These are phyloP conservation scores for Cerastis rubricosa DNA, from an alignment of 2,888 invertebrate species.

Conservation along the genomic window DNA sequence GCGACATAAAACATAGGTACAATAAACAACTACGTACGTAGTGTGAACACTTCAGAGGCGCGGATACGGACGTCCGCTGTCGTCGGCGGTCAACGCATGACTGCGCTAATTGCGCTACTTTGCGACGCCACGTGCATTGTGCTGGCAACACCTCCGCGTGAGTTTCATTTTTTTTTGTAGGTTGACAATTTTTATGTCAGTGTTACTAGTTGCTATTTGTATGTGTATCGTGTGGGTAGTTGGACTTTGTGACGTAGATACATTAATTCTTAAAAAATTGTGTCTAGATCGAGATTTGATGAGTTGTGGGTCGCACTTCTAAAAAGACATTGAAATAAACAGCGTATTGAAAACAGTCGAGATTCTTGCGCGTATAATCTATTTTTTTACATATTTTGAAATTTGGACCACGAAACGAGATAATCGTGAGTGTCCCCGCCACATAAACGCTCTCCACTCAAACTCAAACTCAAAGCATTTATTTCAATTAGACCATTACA, in stretches of 20 bases:
- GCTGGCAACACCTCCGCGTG: constrained; percentile 49
- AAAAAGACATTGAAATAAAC: not conserved
- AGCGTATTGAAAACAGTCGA: not conserved
- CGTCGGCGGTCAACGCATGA: constrained; percentile 67
- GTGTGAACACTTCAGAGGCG: constrained; percentile 60
- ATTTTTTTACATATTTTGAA: no score
- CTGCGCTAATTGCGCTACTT: constrained; percentile 77
- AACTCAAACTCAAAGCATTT: no score
- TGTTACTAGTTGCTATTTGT: constrained; percentile 18
- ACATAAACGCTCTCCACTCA: constrained; percentile 42
- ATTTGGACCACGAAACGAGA: not conserved
- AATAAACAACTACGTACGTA: constrained; percentile 38
- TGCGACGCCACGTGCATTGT: constrained; percentile 56
- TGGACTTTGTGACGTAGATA: not conserved
- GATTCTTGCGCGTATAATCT: not conserved
- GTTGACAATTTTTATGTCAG: constrained; percentile 19
- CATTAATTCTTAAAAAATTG: no score
- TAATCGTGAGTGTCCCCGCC: constrained; percentile 17
- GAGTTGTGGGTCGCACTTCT: not conserved
- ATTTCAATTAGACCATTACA: no score
- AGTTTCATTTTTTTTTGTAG: constrained; percentile 29
- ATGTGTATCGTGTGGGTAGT: not conserved
- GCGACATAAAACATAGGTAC: constrained; percentile 33
- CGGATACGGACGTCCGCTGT: constrained; percentile 69
- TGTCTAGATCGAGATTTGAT: not conserved